A percentile compares a stretch with the other conserved stretches of the same genome.
Conservation (phyloP, 2,888 invertebrate genomes). For the Sturmia bella region DNA sequence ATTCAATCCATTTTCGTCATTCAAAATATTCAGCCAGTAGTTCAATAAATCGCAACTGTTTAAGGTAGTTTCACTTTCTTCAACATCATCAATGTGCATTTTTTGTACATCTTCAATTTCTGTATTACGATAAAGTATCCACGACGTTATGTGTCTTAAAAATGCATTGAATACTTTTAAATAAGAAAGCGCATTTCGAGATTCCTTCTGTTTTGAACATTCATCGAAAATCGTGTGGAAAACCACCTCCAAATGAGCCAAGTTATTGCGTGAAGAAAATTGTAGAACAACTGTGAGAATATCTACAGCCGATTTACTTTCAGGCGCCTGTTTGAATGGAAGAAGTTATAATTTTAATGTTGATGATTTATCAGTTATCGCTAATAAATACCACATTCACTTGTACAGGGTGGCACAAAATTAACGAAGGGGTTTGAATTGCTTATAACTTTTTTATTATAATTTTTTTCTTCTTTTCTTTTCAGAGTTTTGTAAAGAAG, state of each 20-base stretch:
- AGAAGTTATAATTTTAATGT: slow-evolving; percentile 1
- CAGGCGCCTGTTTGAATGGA: slow-evolving; percentile 71
- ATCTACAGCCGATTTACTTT: slow-evolving; percentile 86
- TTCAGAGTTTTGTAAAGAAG: too few species aligned
- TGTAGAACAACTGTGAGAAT: slow-evolving; percentile 88
- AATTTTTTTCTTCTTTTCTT: too few species aligned
- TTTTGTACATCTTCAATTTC: slow-evolving; percentile 69
- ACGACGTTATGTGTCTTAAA: slow-evolving; percentile 84
- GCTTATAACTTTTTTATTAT: too few species aligned
- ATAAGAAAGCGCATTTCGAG: slow-evolving; percentile 85
- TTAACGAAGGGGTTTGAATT: too few species aligned
- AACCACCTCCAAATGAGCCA: slow-evolving; percentile 86
- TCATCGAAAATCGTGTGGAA: slow-evolving; percentile 85
- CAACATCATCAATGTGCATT: slow-evolving; percentile 72
- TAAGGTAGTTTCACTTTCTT: slow-evolving; percentile 22
- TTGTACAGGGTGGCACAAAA: too few species aligned
- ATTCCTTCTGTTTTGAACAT: slow-evolving; percentile 82
- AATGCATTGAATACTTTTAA: slow-evolving; percentile 88
- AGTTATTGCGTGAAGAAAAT: slow-evolving; percentile 85
- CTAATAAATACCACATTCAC: too few species aligned
- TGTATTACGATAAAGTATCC: slow-evolving; percentile 81
- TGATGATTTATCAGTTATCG: too few species aligned
- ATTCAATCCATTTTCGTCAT: slow-evolving; percentile 51
- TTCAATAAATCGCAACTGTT: slow-evolving; percentile 73
- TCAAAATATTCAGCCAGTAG: slow-evolving; percentile 77